phyloP scores from a whole-genome alignment of 1,140 invertebrate genomes.

The Liolophura sinensis region DNA sequence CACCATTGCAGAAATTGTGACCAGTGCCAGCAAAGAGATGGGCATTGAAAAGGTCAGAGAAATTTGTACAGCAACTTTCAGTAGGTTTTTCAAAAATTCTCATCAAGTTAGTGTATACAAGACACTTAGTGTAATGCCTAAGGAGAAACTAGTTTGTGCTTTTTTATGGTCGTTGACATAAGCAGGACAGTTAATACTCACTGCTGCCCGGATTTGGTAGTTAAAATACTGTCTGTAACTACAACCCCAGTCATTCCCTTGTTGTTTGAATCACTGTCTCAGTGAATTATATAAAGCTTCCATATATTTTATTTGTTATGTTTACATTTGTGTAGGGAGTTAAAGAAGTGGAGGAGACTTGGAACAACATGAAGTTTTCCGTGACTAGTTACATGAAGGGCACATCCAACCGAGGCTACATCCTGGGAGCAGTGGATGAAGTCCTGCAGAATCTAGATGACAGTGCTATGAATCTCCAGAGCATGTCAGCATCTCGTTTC shows the following conservation, averaged over 20 bases:
- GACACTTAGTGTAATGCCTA: no score
- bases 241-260: no score
- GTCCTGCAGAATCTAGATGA: constrained; percentile 81
- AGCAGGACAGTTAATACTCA: no score
- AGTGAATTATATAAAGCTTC: no score
- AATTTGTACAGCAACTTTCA: background rate
- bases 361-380: constrained; percentile 74
- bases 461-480: constrained; percentile 85
- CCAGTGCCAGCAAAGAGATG: constrained; percentile 84
- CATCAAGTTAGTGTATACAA: no score
- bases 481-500: constrained; percentile 87
- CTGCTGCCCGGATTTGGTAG: no score
- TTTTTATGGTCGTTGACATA: no score
- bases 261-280: no score
- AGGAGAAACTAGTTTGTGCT: no score
- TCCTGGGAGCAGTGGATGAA: constrained; percentile 81
- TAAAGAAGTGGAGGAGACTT: constrained; percentile 71
- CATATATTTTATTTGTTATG: background rate
- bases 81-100: background rate
- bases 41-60: constrained; percentile 73
- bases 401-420: constrained; percentile 68
- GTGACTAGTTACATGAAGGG: constrained; percentile 65
- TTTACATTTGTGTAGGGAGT: constrained; percentile 64
- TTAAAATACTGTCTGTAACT: no score
- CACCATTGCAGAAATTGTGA: constrained; percentile 79